These are phyloP conservation scores for Thalassoma bifasciatum DNA, from an alignment of 2,113 vertebrate species.

Conservation along the genomic window DNA sequence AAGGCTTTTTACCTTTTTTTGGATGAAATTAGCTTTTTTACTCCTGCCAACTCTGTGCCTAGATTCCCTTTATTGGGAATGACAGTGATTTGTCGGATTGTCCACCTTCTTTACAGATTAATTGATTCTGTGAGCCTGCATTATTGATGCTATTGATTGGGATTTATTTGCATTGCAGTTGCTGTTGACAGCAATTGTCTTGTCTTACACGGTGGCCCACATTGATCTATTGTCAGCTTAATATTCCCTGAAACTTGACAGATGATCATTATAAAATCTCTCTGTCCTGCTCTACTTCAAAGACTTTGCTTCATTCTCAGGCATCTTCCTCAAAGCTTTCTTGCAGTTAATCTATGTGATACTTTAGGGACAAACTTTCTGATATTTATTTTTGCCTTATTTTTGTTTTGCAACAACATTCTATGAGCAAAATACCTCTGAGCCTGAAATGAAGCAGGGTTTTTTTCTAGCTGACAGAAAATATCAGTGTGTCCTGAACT, in stretches of 20 bases:
- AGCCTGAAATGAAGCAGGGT: constrained; percentile 64
- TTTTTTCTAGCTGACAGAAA: constrained; percentile 44
- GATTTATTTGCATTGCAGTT: constrained; percentile 44
- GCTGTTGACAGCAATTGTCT: constrained; percentile 13
- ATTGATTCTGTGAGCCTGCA: constrained; percentile 25
- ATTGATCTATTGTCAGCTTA: constrained; percentile 40
- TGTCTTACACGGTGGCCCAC: constrained; percentile 9
- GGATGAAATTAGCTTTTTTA: constrained; percentile 43
- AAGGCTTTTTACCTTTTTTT: constrained; percentile 49
- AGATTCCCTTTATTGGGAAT: constrained; percentile 12
- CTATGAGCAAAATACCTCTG: background rate
- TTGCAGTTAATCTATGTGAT: too few species aligned
- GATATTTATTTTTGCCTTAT: constrained; percentile 13
- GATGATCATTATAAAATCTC: constrained; percentile 37
- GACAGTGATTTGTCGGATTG: constrained; percentile 13
- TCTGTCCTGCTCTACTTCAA: constrained; percentile 13
- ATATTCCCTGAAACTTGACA: constrained; percentile 30
- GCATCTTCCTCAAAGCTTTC: too few species aligned
- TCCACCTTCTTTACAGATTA: constrained; percentile 1
- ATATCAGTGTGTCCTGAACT: constrained; percentile 3
- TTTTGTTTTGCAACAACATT: constrained; percentile 1
- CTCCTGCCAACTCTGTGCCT: constrained; percentile 30
- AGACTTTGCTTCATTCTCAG: constrained; percentile 2
- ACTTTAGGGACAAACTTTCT: too few species aligned
- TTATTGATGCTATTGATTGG: constrained; percentile 38